Evolutionary conservation across 2,888 invertebrate species (phyloP), one percentile per base, ranked within the genome.

Genomic region (Acanthosepion pharaonis): DNA sequence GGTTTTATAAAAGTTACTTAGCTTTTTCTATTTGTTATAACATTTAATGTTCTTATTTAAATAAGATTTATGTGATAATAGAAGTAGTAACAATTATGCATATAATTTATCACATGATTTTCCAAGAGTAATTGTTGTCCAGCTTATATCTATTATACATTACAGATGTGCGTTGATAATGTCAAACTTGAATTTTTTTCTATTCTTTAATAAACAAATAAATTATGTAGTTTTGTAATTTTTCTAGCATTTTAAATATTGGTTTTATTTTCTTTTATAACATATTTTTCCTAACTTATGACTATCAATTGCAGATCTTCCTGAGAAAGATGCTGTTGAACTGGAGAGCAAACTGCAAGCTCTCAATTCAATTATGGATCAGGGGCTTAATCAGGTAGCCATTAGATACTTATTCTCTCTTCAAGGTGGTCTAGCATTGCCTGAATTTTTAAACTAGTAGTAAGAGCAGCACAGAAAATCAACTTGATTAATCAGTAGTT

Each of bases 311-410:
- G 95, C 98, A 98, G 99, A 99, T 98, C 98, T 98, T 96, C 98
- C 99, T 97, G 98, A 99, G 97, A 98, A 98, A 96, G 98, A 98
- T 97, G 98, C 98, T 94, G 98, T 98, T 95, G 99, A 99, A 97
- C 98, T 99, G 96, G 99, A 99, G 98, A 98, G 98, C 97, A 99
- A 99, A 98, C 98, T 99, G 97, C 99, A 99, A 97, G 98, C 98
- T 97, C 98, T 99, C 97, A 99, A 99, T 98, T 98, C 98, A 96
- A 98, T 99, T 97, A 98, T 99, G 98, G 99, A 99, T 97, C 98
- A 99, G 97, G 99, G 99, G 97, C 97, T 98, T 96, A 95, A 95
- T 95, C 92, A 91, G 94, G 94, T 91, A 59, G 28, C 42, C 51
- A 94, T 94, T 78, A 91, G n/a, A 78, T 78, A 91, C 59, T 78